Conservation (phyloP, 2,113 vertebrate genomes). For the Illadopsis cleaveri region DNA sequence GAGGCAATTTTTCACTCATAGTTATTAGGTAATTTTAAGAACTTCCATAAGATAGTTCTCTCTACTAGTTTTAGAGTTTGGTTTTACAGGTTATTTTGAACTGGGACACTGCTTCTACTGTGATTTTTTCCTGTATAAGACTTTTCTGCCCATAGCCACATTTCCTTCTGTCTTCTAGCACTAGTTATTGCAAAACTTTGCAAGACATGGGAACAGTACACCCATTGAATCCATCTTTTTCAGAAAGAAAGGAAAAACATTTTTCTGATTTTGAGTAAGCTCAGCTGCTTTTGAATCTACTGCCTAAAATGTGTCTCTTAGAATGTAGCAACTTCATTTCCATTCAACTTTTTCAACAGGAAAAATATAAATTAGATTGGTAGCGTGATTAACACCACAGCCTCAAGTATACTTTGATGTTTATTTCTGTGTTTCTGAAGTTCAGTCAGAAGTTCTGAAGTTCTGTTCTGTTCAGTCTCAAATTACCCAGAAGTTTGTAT, state of each 20-base stretch:
- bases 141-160: neutral
- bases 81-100: neutral
- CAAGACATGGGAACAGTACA: neutral
- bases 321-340: neutral
- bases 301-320: neutral
- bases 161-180: neutral
- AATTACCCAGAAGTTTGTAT: neutral
- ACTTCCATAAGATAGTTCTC: neutral
- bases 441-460: too few relatives aligned
- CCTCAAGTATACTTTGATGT: neutral
- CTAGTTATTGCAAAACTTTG: neutral
- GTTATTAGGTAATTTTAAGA: rapidly evolving
- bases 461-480: neutral
- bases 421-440: neutral
- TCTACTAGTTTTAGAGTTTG: neutral
- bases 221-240: neutral
- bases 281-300: neutral
- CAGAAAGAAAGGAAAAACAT: neutral
- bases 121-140: neutral
- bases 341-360: neutral
- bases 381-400: neutral
- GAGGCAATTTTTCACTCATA: neutral
- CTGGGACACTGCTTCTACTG: neutral
- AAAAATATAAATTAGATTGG: neutral
- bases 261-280: neutral